phyloP scores from a whole-genome alignment of 2,888 invertebrate species.

The Diarsia rubi region DNA sequence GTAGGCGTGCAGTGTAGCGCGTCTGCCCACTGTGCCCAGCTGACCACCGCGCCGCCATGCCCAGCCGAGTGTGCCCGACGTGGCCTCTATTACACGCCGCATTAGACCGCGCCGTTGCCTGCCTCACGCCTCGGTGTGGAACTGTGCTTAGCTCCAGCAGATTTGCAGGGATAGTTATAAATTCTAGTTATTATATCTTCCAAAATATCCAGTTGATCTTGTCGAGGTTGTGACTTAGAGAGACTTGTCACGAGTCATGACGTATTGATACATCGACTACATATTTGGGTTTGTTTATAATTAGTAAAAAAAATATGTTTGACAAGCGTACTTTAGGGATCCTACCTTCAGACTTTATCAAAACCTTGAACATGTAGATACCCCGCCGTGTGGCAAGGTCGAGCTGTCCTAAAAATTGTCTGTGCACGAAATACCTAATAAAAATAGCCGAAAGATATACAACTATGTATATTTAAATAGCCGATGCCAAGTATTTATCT shows the following conservation, averaged over 20 bases:
- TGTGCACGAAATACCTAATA: not conserved
- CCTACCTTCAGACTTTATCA: not conserved
- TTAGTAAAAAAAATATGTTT: not conserved
- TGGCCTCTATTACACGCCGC: constrained; percentile 65
- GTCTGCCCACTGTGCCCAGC: constrained; percentile 2
- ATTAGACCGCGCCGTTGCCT: constrained; percentile 43
- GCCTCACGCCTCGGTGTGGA: not conserved
- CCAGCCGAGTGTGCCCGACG: constrained; percentile 46
- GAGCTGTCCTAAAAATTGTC: not conserved
- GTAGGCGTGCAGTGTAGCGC: constrained; percentile 2
- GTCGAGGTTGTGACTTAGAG: not conserved
- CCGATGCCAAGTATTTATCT: not conserved
- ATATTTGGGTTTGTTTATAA: not conserved
- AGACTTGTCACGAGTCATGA: not conserved
- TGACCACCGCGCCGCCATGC: constrained; percentile 19
- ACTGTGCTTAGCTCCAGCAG: not conserved
- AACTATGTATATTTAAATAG: constrained; percentile 6
- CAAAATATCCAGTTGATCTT: not conserved
- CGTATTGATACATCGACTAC: not conserved
- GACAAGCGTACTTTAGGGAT: not conserved
- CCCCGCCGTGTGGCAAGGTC: not conserved
- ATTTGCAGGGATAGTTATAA: not conserved
- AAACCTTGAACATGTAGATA: constrained; percentile 12
- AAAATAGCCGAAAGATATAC: constrained; percentile 8
- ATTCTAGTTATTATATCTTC: not conserved